These are phyloP conservation scores for Seriola rivoliana DNA, from an alignment of 2,113 vertebrate genomes.

Conservation along the genomic window DNA sequence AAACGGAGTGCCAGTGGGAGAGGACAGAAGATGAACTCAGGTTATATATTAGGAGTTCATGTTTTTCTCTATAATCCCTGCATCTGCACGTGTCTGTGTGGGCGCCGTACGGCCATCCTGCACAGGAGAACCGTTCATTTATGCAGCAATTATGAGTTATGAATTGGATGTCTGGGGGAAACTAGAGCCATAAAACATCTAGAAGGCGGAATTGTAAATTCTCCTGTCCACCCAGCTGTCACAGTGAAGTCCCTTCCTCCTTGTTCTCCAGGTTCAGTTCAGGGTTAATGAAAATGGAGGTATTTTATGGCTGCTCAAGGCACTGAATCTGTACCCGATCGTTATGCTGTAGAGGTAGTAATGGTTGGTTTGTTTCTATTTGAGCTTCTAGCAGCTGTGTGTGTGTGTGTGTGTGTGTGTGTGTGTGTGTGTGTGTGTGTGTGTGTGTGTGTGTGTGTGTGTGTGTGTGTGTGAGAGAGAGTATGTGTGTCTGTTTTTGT, in stretches of 20 bases:
- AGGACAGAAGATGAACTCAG: slow-evolving; percentile 39
- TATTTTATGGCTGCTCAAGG: slow-evolving; percentile 62
- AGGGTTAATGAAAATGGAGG: slow-evolving; percentile 72
- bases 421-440: neutral
- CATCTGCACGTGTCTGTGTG: slow-evolving; percentile 24
- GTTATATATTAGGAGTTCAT: slow-evolving; percentile 41
- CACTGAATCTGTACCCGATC: slow-evolving; percentile 48
- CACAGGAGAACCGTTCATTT: slow-evolving; percentile 36
- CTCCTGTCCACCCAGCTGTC: slow-evolving; percentile 38
- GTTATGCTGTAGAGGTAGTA: slow-evolving; percentile 30
- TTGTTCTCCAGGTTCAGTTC: slow-evolving; percentile 66
- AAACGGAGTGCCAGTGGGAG: slow-evolving; percentile 47
- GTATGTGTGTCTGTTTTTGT: neutral
- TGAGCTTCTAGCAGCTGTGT: neutral
- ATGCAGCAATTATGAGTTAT: slow-evolving; percentile 49
- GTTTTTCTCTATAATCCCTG: slow-evolving; percentile 30
- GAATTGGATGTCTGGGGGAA: slow-evolving; percentile 34
- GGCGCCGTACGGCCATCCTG: slow-evolving; percentile 6
- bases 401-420: neutral
- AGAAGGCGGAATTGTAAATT: slow-evolving; percentile 46
- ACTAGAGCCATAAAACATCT: slow-evolving; percentile 49
- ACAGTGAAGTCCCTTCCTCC: slow-evolving; percentile 36
- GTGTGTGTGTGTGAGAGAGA: neutral
- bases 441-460: neutral
- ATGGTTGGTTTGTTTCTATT: slow-evolving; percentile 55